phyloP scores from a whole-genome alignment of 2,888 invertebrate species.

The Neelides folsomi region DNA sequence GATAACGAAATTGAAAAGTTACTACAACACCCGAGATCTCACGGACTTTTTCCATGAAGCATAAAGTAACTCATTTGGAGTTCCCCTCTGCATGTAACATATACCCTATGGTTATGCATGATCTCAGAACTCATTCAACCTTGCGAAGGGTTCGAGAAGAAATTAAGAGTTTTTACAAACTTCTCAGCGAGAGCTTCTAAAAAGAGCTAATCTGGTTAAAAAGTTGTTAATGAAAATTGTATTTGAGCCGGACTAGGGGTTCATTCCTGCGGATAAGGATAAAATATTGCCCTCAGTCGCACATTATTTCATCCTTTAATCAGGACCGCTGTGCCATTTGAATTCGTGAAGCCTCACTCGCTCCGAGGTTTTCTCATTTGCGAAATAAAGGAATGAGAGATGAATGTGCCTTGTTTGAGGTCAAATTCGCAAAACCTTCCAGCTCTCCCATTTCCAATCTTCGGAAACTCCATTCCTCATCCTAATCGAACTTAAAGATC shows the following conservation, averaged over 20 bases:
- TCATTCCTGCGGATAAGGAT: not conserved
- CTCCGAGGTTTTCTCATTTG: too few species aligned
- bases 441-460: too few species aligned
- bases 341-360: too few species aligned
- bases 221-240: slow-evolving; percentile 28
- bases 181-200: slow-evolving; percentile 3
- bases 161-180: slow-evolving; percentile 8
- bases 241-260: not conserved
- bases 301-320: too few species aligned
- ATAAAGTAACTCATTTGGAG: not conserved
- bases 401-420: too few species aligned
- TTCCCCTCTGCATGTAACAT: not conserved
- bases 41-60: not conserved
- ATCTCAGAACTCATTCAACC: slow-evolving; percentile 2
- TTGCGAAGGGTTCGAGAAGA: not conserved
- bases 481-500: too few species aligned
- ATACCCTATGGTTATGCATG: not conserved
- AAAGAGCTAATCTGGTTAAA: slow-evolving; percentile 18
- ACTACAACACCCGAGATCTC: not conserved
- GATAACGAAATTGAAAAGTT: slow-evolving; percentile 2
- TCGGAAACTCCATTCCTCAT: too few species aligned
- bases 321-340: too few species aligned
- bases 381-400: too few species aligned
- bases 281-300: too few species aligned
- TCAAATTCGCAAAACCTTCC: too few species aligned